phyloP scores from a whole-genome alignment of 2,113 vertebrate genomes.

The Pionites leucogaster region DNA sequence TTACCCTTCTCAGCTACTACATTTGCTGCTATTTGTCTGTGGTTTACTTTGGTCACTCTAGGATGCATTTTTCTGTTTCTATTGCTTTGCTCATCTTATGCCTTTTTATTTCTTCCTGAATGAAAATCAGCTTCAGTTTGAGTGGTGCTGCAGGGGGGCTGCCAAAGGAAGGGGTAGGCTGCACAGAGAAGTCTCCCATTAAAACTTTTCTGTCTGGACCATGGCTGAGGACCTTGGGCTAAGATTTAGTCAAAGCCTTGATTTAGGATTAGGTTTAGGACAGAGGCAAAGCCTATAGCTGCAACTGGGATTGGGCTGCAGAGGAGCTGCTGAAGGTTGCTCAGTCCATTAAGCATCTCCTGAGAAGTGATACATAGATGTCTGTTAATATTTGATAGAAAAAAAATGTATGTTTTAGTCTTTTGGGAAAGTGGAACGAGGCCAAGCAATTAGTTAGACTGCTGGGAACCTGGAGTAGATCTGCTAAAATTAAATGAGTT shows the following conservation, averaged over 20 bases:
- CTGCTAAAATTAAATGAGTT: constrained; percentile 35
- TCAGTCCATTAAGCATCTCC: neutral
- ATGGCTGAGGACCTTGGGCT: neutral
- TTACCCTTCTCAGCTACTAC: neutral
- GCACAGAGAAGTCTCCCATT: neutral
- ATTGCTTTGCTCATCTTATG: neutral
- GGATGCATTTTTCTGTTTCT: neutral
- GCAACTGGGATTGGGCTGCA: neutral
- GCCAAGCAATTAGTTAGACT: constrained; percentile 47
- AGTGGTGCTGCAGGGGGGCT: neutral
- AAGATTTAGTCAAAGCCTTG: neutral
- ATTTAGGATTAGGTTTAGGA: neutral
- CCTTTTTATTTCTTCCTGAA: neutral
- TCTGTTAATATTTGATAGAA: neutral
- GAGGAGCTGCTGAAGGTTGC: neutral
- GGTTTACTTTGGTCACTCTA: neutral
- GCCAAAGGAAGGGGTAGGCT: neutral
- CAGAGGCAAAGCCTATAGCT: neutral
- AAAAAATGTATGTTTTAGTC: neutral
- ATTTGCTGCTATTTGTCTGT: neutral
- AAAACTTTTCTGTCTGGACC: neutral
- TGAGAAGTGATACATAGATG: neutral
- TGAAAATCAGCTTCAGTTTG: neutral
- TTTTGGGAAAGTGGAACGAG: constrained; percentile 33
- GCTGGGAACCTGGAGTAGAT: constrained; percentile 4